phyloP scores from a whole-genome alignment of 1,140 invertebrate genomes.

The Adelges cooleyi region DNA sequence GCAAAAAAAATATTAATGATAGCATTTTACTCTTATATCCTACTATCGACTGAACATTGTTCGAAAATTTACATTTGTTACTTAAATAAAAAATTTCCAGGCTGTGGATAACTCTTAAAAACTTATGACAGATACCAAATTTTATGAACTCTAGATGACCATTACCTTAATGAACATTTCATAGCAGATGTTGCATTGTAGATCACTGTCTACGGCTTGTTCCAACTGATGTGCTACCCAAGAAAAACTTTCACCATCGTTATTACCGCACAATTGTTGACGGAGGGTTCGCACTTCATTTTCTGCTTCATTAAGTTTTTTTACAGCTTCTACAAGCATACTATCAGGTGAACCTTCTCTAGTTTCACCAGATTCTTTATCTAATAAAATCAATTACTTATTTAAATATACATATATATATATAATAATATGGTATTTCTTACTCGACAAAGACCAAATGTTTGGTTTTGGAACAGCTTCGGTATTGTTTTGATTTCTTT shows the following conservation, averaged over 20 bases:
- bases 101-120: too few species aligned
- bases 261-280: neutral
- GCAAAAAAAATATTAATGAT: too few species aligned
- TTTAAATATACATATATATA: neutral
- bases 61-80: too few species aligned
- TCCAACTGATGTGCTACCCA: constrained; percentile 1
- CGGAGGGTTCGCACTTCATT: neutral
- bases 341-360: constrained; percentile 4
- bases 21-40: too few species aligned
- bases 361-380: neutral
- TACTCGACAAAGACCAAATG: constrained; percentile 1
- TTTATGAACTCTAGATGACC: neutral
- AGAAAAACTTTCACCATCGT: neutral
- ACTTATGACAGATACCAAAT: too few species aligned
- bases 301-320: constrained; percentile 16
- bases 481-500: neutral
- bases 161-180: constrained; percentile 18
- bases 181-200: constrained; percentile 17
- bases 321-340: neutral
- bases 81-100: too few species aligned
- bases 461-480: neutral
- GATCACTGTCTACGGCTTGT: neutral
- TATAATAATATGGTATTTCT: neutral
- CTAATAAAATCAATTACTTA: neutral
- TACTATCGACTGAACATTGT: too few species aligned